A percentile compares a stretch with the other conserved stretches of the same genome.
Evolutionary conservation across 2,113 vertebrate genomes (phyloP).

Genomic region (Cervus canadensis): DNA sequence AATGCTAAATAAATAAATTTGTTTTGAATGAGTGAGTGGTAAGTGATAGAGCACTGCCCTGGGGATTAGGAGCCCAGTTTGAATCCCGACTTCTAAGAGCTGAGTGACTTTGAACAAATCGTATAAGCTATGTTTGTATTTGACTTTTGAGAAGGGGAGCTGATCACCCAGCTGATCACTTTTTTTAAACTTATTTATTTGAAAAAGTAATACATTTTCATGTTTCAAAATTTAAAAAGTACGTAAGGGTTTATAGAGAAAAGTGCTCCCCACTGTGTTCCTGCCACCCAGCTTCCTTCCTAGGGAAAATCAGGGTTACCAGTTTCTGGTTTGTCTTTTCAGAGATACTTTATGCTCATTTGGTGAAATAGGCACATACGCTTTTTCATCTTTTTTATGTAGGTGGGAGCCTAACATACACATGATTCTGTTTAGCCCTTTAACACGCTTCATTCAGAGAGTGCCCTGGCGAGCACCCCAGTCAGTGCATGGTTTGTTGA

Average conservation of each 20-base stretch:
- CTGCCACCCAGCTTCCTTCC: neutral
- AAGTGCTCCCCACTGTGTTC: neutral
- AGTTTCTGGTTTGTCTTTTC: neutral
- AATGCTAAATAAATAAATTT: neutral
- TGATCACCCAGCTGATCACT: too few relatives aligned
- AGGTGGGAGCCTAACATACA: neutral
- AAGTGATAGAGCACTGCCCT: neutral
- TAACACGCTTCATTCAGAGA: neutral
- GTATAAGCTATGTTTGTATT: neutral
- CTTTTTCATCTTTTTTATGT: neutral
- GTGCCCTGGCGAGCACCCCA: neutral
- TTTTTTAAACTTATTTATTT: neutral
- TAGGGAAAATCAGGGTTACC: neutral
- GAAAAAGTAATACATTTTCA: neutral
- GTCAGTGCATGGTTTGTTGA: fast-evolving
- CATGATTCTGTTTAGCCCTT: neutral
- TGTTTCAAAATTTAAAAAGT: neutral
- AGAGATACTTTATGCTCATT: neutral
- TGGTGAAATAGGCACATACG: neutral
- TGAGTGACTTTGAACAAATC: neutral
- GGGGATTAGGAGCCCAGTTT: neutral
- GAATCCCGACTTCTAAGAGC: neutral
- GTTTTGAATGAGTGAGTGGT: neutral
- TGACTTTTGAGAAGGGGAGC: neutral
- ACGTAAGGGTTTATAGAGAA: neutral